Conservation (phyloP, 2,113 vertebrate species). For the Passer montanus region DNA sequence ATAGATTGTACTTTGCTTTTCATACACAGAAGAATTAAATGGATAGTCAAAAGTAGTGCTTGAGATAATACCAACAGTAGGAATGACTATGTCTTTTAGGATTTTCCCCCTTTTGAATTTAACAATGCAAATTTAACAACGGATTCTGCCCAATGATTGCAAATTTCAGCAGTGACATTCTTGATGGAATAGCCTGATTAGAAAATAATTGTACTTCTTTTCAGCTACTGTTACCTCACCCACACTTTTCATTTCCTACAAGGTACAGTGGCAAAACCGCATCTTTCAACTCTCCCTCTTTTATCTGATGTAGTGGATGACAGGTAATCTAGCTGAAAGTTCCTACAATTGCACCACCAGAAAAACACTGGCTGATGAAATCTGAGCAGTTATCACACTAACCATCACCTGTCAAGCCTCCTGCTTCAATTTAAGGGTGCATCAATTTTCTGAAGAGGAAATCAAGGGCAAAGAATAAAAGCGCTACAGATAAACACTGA, state of each 20-base stretch:
- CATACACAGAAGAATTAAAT: conserved; percentile 41
- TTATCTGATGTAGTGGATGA: conserved; percentile 98
- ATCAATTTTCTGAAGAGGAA: conserved; percentile 99
- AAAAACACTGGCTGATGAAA: conserved; percentile 96
- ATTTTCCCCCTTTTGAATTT: conserved; percentile 42
- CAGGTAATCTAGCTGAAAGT: conserved; percentile 99
- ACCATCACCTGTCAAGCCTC: conserved; percentile 99
- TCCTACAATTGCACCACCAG: conserved; percentile 95
- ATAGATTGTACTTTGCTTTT: conserved; percentile 31
- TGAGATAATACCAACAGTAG: conserved; percentile 12
- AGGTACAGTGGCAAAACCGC: conserved; percentile 81
- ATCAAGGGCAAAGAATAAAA: conserved; percentile 99
- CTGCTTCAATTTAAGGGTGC: conserved; percentile 98
- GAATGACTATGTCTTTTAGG: conserved; percentile 28
- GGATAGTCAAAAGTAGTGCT: not conserved
- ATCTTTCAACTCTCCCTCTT: conserved; percentile 90
- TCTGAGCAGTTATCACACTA: conserved; percentile 99
- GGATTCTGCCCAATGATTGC: conserved; percentile 60
- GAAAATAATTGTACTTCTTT: conserved; percentile 77
- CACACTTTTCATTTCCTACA: conserved; percentile 83
- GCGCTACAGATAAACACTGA: conserved; percentile 98
- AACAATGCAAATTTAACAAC: conserved; percentile 72
- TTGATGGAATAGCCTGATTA: conserved; percentile 72
- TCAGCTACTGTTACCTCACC: conserved; percentile 70
- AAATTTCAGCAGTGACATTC: conserved; percentile 68